phyloP scores from a whole-genome alignment of 1,140 invertebrate species.

The Pogonus chalceus region DNA sequence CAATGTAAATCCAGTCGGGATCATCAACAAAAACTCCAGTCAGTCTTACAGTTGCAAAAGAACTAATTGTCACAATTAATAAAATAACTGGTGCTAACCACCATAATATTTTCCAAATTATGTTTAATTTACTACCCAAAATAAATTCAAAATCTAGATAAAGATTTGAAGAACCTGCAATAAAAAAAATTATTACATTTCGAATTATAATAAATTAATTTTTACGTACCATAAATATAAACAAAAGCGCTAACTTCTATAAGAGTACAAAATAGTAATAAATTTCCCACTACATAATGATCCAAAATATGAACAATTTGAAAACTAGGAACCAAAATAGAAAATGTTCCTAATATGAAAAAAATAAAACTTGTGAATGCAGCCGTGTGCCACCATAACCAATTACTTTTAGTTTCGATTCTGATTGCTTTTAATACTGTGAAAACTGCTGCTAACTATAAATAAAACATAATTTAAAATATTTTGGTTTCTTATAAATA shows the following conservation, averaged over 20 bases:
- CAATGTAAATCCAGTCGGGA: conserved; percentile 33
- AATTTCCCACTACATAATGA: conserved; percentile 40
- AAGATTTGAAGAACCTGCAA: conserved; percentile 35
- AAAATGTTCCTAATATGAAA: conserved; percentile 29
- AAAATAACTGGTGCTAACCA: conserved; percentile 36
- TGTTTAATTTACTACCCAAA: conserved; percentile 36
- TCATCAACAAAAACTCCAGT: conserved; percentile 24
- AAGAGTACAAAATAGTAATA: conserved; percentile 36
- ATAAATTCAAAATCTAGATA: conserved; percentile 45
- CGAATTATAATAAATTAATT: conserved; percentile 2
- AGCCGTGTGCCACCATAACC: conserved; percentile 35
- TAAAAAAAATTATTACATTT: conserved; percentile 12
- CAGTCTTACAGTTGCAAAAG: conserved; percentile 27
- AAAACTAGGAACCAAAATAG: conserved; percentile 25
- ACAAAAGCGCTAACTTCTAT: conserved; percentile 39
- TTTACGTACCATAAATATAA: conserved; percentile 37
- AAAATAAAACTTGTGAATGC: conserved; percentile 25
- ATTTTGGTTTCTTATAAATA: conserved; percentile 7
- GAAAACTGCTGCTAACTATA: conserved; percentile 38
- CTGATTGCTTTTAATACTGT: conserved; percentile 36
- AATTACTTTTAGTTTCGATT: conserved; percentile 34
- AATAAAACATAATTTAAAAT: conserved; percentile 18
- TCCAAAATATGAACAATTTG: conserved; percentile 39
- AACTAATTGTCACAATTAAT: conserved; percentile 35
- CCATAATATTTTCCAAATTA: conserved; percentile 39